phyloP scores from a whole-genome alignment of 2,797 vertebrate species.

The Diglossa cyanea region DNA sequence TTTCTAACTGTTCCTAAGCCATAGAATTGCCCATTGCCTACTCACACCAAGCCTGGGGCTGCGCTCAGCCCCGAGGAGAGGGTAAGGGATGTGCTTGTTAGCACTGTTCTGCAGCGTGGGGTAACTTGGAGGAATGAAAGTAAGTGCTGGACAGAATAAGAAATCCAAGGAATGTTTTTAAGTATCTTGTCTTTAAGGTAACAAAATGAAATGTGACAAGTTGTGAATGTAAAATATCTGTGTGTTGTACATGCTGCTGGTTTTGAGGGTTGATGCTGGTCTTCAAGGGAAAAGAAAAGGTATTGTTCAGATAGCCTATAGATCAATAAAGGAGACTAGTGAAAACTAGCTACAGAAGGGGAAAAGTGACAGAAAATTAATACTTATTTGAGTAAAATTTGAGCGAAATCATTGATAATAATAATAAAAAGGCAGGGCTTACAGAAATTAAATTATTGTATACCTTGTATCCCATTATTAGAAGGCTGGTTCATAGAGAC shows the following conservation, averaged over 20 bases:
- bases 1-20: neutral
- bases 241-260: neutral
- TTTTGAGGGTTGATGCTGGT: neutral
- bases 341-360: neutral
- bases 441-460: neutral
- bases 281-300: neutral
- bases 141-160: neutral
- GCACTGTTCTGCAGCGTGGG: rapidly evolving
- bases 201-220: neutral
- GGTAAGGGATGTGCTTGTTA: neutral
- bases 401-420: neutral
- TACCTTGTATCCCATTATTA: neutral
- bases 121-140: neutral
- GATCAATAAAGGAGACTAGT: neutral
- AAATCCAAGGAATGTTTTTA: neutral
- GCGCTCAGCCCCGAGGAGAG: neutral
- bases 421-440: neutral
- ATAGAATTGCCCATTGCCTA: rapidly evolving
- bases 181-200: neutral
- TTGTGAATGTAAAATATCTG: neutral
- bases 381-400: neutral
- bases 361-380: neutral
- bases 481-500: neutral
- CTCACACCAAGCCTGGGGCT: neutral
- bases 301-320: neutral